Evolutionary conservation across 2,888 invertebrate species (phyloP).

Genomic region (Megalurothrips usitatus): DNA sequence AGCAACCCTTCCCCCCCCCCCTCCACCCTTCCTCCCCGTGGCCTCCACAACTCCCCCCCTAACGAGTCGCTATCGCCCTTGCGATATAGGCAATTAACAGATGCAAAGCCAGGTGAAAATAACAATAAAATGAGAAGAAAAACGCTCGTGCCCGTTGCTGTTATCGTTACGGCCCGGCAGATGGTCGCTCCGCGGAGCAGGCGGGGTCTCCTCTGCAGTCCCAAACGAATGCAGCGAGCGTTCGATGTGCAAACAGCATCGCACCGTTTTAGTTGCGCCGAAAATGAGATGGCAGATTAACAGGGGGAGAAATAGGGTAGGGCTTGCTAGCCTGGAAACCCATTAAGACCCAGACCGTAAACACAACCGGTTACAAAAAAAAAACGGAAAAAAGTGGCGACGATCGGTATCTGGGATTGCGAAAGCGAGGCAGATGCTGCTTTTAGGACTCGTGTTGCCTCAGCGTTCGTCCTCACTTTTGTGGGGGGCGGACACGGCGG

Average conservation of each 20-base stretch:
- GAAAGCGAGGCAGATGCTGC: background rate
- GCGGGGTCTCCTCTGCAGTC: background rate
- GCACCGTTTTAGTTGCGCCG: constrained; percentile 1
- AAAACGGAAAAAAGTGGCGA: background rate
- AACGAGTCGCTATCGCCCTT: no score
- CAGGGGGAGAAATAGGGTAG: background rate
- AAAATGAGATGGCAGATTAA: constrained; percentile 12
- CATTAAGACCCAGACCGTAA: background rate
- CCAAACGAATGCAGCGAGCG: no score
- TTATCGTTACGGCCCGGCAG: background rate
- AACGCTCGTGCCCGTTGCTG: no score
- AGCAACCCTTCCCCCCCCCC: no score
- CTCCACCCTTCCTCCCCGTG: no score
- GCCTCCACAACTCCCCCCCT: no score
- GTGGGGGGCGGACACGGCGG: background rate
- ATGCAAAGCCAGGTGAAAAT: no score
- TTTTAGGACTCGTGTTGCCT: background rate
- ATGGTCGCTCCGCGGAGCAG: no score
- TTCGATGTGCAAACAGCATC: background rate
- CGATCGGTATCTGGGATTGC: constrained; percentile 5
- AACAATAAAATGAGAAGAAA: no score
- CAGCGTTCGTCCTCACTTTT: background rate
- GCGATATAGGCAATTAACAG: no score
- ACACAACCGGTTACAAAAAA: background rate
- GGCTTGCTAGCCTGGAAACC: background rate